These are phyloP conservation scores for Cantharis flavilabris DNA, from an alignment of 2,888 invertebrate genomes.

Conservation along the genomic window DNA sequence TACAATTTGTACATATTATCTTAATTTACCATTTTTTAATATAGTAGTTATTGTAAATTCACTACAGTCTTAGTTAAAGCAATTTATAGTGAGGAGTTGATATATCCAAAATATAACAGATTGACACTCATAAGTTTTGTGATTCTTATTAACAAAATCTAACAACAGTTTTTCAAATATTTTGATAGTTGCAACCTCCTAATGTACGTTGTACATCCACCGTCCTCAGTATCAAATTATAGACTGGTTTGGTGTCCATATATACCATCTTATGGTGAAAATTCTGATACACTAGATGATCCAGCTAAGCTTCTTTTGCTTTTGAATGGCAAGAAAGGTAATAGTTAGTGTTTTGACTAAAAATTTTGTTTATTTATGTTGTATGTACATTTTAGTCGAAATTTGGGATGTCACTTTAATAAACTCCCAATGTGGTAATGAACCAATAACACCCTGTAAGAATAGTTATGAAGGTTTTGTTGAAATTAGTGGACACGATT, in stretches of 20 bases:
- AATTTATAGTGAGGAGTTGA: too few species aligned
- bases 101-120: too few species aligned
- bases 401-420: slow-evolving; percentile 61
- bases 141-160: neutral
- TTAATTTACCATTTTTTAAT: too few species aligned
- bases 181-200: slow-evolving; percentile 61
- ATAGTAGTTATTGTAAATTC: too few species aligned
- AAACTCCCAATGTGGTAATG: slow-evolving; percentile 53
- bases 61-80: too few species aligned
- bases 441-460: slow-evolving; percentile 52
- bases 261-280: slow-evolving; percentile 71
- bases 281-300: slow-evolving; percentile 65
- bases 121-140: too few species aligned
- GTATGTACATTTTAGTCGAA: slow-evolving; percentile 54
- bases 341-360: neutral
- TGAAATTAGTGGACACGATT: slow-evolving; percentile 63
- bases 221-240: slow-evolving; percentile 40
- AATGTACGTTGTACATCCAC: slow-evolving; percentile 63
- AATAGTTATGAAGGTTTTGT: slow-evolving; percentile 57
- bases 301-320: slow-evolving; percentile 80
- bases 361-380: neutral
- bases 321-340: slow-evolving; percentile 73
- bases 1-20: too few species aligned
- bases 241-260: slow-evolving; percentile 92
- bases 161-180: neutral